Conservation (phyloP, 2,113 vertebrate species). For the Pyrgilauda ruficollis region DNA sequence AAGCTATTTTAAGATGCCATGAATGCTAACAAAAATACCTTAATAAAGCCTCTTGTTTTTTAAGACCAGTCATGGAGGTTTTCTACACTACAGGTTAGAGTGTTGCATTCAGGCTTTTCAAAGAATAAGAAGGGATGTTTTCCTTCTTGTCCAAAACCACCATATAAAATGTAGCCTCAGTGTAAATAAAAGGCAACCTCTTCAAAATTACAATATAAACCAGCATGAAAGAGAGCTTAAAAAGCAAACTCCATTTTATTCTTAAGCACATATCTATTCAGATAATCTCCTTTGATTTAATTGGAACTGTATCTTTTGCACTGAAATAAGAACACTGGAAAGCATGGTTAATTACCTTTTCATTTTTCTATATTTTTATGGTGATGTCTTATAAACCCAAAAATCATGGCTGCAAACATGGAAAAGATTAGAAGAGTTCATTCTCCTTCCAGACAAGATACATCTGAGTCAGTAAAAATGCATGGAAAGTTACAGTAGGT, state of each 20-base stretch:
- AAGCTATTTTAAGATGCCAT: neutral
- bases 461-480: neutral
- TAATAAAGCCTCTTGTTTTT: neutral
- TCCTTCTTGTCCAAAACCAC: neutral
- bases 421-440: neutral
- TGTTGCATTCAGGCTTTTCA: neutral
- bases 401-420: neutral
- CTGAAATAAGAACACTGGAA: neutral
- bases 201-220: neutral
- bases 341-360: neutral
- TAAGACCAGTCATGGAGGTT: neutral
- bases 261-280: neutral
- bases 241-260: neutral
- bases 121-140: neutral
- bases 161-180: neutral
- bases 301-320: neutral
- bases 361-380: neutral
- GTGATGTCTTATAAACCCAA: neutral
- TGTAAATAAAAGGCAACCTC: neutral
- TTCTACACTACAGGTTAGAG: neutral
- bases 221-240: neutral
- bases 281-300: neutral
- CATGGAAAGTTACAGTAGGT: neutral
- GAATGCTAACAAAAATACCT: neutral
- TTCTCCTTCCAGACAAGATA: neutral